Conservation (phyloP, 2,797 vertebrate genomes). For the Anguilla anguilla region DNA sequence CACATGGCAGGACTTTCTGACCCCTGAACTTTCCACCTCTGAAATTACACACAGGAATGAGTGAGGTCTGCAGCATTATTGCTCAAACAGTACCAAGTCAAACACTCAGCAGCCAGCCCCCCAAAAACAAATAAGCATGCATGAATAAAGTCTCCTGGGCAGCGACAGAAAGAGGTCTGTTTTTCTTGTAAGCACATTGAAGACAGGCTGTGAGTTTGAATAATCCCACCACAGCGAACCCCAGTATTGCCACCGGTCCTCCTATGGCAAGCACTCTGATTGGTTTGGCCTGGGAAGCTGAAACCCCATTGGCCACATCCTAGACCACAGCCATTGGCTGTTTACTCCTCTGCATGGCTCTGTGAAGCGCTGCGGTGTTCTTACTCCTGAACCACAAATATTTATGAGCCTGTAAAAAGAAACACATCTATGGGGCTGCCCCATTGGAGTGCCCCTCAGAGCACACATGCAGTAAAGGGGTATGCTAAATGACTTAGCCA, state of each 20-base stretch:
- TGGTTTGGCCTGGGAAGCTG: background rate
- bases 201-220: background rate
- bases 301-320: background rate
- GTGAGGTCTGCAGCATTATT: background rate
- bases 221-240: background rate
- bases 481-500: background rate
- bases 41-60: background rate
- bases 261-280: constrained; percentile 9
- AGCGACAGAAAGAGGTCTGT: constrained; percentile 13
- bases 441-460: background rate
- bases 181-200: constrained; percentile 35
- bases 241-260: constrained; percentile 16
- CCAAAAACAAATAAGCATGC: constrained; percentile 30
- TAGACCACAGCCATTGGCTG: constrained; percentile 25
- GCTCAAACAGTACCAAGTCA: background rate
- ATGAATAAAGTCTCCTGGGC: constrained; percentile 18
- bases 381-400: constrained; percentile 39
- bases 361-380: constrained; percentile 30
- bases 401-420: constrained; percentile 40
- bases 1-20: no score
- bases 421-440: background rate
- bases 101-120: constrained; percentile 5
- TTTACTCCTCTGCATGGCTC: constrained; percentile 12
- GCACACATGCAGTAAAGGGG: background rate
- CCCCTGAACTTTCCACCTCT: no score